Conservation (phyloP, 1,140 invertebrate genomes). For the Triops longicaudatus region DNA sequence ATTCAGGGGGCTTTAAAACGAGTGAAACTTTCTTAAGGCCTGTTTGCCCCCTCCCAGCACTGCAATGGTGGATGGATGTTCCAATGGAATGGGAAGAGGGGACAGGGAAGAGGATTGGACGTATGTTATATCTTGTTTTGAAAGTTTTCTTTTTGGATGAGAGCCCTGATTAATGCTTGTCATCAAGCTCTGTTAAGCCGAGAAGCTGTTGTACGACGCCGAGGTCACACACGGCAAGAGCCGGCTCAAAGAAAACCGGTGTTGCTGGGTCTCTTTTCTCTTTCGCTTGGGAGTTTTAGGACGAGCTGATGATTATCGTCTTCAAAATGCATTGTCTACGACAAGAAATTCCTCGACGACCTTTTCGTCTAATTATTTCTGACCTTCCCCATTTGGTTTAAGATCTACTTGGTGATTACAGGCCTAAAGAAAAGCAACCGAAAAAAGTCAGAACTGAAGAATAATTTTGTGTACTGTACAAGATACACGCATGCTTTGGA, state of each 20-base stretch:
- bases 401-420: not conserved
- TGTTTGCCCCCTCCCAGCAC: no score
- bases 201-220: conserved; percentile 14
- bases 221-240: conserved; percentile 9
- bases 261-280: not conserved
- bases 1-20: no score
- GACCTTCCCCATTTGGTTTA: conserved; percentile 4
- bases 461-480: no score
- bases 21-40: no score
- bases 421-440: not conserved
- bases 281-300: not conserved
- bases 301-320: not conserved
- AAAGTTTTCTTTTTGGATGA: not conserved
- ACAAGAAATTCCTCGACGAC: not conserved
- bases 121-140: not conserved
- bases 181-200: conserved; percentile 5
- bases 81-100: no score
- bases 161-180: conserved; percentile 8
- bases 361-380: conserved; percentile 13
- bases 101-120: not conserved
- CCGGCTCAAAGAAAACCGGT: conserved; percentile 14
- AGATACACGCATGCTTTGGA: no score
- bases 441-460: not conserved
- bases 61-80: no score
- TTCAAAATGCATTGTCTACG: not conserved